Conservation (phyloP, 2,113 vertebrate genomes). For the Vombatus ursinus region DNA sequence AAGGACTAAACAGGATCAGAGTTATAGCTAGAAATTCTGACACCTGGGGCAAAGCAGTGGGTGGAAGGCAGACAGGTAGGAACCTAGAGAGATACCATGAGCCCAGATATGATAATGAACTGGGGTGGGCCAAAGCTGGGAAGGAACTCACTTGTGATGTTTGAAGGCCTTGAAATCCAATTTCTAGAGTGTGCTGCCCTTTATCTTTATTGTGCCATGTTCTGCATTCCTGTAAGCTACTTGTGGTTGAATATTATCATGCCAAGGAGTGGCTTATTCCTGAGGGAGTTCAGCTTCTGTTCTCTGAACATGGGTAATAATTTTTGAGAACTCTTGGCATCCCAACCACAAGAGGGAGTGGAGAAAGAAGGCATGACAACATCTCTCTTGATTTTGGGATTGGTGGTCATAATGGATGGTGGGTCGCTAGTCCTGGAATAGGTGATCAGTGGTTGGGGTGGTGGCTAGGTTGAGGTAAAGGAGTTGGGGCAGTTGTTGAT, state of each 20-base stretch:
- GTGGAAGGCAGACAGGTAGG: neutral
- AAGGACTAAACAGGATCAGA: neutral
- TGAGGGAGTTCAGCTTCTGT: neutral
- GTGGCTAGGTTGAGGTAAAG: neutral
- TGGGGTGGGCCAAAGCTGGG: neutral
- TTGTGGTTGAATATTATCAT: neutral
- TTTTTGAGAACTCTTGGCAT: neutral
- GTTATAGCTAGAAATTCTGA: neutral
- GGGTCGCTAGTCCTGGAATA: neutral
- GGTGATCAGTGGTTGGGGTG: neutral
- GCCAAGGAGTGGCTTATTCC: neutral
- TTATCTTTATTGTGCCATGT: neutral
- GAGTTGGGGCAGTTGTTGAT: neutral
- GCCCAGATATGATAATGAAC: neutral
- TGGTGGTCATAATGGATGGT: neutral
- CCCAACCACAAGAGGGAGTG: neutral
- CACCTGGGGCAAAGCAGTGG: neutral
- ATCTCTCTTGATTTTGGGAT: neutral
- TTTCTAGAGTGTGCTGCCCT: neutral
- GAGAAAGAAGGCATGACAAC: neutral
- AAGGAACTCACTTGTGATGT: neutral
- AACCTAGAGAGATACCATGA: neutral
- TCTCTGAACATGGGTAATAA: neutral
- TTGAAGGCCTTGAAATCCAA: neutral
- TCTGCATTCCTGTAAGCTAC: neutral